A percentile compares a stretch with the other conserved stretches of the same genome.
These are phyloP conservation scores for Pelodiscus sinensis DNA, from an alignment of 2,113 vertebrate genomes.

Conservation along the genomic window DNA sequence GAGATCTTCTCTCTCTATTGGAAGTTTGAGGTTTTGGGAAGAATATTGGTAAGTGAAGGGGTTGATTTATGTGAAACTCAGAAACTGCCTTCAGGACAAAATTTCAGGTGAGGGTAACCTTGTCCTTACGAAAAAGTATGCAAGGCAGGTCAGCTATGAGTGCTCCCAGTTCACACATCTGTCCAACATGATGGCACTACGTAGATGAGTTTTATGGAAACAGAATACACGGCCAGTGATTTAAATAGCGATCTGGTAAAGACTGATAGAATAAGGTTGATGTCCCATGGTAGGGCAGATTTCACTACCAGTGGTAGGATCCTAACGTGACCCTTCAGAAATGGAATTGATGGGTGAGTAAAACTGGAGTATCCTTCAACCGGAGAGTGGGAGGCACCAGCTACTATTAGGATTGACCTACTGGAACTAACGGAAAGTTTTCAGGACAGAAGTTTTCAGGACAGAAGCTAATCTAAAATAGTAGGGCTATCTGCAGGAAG, in stretches of 20 bases:
- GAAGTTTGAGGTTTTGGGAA: neutral
- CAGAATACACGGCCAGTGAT: neutral
- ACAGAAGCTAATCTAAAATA: neutral
- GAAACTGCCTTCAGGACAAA: neutral
- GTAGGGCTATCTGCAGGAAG: neutral
- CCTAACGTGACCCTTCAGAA: neutral
- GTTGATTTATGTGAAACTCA: neutral
- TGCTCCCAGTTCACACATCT: neutral
- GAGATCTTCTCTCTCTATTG: neutral
- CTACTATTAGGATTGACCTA: neutral
- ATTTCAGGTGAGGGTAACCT: neutral
- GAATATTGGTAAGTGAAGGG: neutral
- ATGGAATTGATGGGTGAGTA: neutral
- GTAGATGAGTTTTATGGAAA: neutral
- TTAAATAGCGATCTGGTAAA: neutral
- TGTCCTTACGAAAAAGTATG: neutral
- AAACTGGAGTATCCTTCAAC: neutral
- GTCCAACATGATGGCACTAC: neutral
- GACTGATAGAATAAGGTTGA: neutral
- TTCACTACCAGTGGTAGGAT: neutral
- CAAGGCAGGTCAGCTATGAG: neutral
- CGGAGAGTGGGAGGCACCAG: neutral
- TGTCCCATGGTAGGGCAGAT: neutral
- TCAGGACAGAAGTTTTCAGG: too few species aligned
- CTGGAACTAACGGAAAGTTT: neutral